A percentile compares a stretch with the other conserved stretches of the same genome.
Evolutionary conservation across 2,888 invertebrate genomes (phyloP).

Genomic region (Agrotis puta): DNA sequence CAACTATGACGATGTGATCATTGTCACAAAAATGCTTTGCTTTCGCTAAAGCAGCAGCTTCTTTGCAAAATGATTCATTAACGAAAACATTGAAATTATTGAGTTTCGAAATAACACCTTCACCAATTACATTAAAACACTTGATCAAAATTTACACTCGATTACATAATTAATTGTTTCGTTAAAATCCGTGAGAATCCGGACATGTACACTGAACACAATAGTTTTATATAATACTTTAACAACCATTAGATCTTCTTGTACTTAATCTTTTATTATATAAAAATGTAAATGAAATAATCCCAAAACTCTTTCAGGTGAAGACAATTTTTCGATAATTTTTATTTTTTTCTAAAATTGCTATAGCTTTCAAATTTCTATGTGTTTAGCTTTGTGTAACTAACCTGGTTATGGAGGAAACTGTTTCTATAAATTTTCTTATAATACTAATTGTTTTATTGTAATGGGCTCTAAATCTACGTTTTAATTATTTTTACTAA

Average conservation of each 20-base stretch:
- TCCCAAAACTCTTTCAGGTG: constrained; percentile 85
- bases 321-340: constrained; percentile 67
- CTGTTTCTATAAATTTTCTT: constrained; percentile 67
- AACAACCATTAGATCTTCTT: constrained; percentile 50
- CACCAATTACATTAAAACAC: constrained; percentile 67
- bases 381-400: constrained; percentile 88
- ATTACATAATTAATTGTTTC: constrained; percentile 33
- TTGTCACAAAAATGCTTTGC: constrained; percentile 78
- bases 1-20: constrained; percentile 54
- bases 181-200: constrained; percentile 81
- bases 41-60: constrained; percentile 88
- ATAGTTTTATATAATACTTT: constrained; percentile 52
- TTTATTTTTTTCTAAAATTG: constrained; percentile 68
- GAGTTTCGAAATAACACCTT: constrained; percentile 61
- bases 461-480: constrained; percentile 36
- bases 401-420: constrained; percentile 80
- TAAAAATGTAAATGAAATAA: constrained; percentile 69
- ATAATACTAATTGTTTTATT: constrained; percentile 24
- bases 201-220: constrained; percentile 71
- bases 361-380: constrained; percentile 82
- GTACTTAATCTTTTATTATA: constrained; percentile 58
- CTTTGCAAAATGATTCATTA: constrained; percentile 75
- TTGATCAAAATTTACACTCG: constrained; percentile 61
- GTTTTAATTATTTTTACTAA: not conserved
- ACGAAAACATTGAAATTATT: constrained; percentile 58